Evolutionary conservation across 2,888 invertebrate genomes (phyloP), one percentile per base, ranked within the genome.

Genomic region (Lepetodrilus schrolli): DNA sequence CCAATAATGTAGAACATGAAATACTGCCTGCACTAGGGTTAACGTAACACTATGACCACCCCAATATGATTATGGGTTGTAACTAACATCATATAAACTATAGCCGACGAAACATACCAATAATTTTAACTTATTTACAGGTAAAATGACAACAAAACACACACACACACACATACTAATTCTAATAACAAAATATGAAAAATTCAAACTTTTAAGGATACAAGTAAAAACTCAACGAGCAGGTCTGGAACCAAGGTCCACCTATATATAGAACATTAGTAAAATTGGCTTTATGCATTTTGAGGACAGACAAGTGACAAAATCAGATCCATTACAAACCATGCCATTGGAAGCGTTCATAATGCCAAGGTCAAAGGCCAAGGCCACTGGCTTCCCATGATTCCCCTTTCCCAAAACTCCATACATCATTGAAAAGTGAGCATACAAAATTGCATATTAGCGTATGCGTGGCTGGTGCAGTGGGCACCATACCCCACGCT

Each of bases 91-190:
- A 58, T 58, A 58, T 58, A 58, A 30, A 58, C 58, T 58, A 30
- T 43, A 66, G 38, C 66, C 69, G 72, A 65, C 72, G 72, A 75
- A 66, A 71, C 68, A 68, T 68, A 66, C 72, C 50, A 72, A 75
- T 75, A 75, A 72, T 69, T 68, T 68, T 68, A 68, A 68, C 68
- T 68, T 68, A 68, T 68, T 68, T 68, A 68, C 75, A 74, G 72
- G 65, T 69, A 75, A 75, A 75, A 75, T 26, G 72, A 69, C 58
- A 58, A 69, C 70, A 65, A 70, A 65, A 51, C 47, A 51, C 70
- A 58, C 69, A 65, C 76, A 51, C 68, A 66, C 76, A 76, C 74
- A 66, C 76, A 76, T 72, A 70, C 76, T 74, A 76, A 76, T 74
- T 76, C 76, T 74, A 74, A 58, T 74, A 76, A 76, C 71, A 76